Base-by-base conservation (phyloP, 2,888 invertebrate genomes). In the Melanargia galathea region DNA sequence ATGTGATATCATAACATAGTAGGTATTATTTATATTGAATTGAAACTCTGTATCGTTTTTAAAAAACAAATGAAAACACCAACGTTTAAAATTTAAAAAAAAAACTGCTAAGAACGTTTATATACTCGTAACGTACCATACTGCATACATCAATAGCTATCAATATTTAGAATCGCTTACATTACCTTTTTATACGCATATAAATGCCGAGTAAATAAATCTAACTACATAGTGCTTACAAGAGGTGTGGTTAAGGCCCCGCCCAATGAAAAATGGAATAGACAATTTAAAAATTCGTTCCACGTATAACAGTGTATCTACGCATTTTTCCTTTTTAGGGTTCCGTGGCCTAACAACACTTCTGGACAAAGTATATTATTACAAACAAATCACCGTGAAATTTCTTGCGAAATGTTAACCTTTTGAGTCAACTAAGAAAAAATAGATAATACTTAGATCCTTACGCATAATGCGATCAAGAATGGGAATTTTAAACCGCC, bases 201-300 rank as follows among this genome's bases (percentile, higher is more conserved):
- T 45, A 49, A 49, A 55, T 38, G 10, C 8, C 16, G 7, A 52
- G 55, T 54, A 43, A 22, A 57, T 61, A 60, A 43, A 56, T 60
- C 33, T 63, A 57, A 57, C 45, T 62, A 60, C 52, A 61, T 46
- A 49, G 20, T 52, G 4, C 18, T 51, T 52, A 20, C 16, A 13
- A 66, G 58, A 73, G 73, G 73, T 70, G 75, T 73, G 72, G 46
- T 45, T 55, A 62, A 64, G 59, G 61, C 73, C 66, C 72, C 73
- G 64, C 75, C 75, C 71, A 69, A 66, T 58, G 62, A 66, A 71
- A 70, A 73, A 70, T 67, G 65, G 68, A 66, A 70, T 72, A 72
- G 71, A 74, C 73, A 65, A 68, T 56, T 83, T 84, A 80, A 78
- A 80, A 80, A 87, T 87, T 82, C 87, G 76, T 70, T 63, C 72